Evolutionary conservation across 2,113 vertebrate species (phyloP).

Genomic region (Paralichthys olivaceus): DNA sequence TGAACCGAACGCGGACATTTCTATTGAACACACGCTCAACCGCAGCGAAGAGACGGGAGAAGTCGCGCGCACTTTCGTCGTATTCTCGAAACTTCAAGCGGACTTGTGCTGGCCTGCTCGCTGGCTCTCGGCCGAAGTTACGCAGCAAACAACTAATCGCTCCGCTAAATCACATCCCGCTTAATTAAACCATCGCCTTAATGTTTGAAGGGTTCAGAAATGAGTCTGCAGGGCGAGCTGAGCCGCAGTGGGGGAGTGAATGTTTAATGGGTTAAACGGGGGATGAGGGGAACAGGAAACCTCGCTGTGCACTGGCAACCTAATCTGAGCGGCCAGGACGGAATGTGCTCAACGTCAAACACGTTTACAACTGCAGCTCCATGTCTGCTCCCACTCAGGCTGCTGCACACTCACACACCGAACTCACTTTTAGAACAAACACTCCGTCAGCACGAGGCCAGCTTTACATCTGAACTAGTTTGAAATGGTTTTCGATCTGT

Average conservation of each 20-base stretch:
- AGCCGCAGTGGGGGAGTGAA: background rate
- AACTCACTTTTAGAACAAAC: too few relatives aligned
- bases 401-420: background rate
- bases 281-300: slow-evolving; percentile 66
- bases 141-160: slow-evolving; percentile 42
- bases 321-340: slow-evolving; percentile 75
- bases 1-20: background rate
- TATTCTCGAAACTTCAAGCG: slow-evolving; percentile 34
- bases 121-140: slow-evolving; percentile 1
- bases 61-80: background rate
- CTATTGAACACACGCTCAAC: fast-evolving
- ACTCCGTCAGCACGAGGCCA: too few relatives aligned
- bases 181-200: slow-evolving; percentile 26
- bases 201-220: slow-evolving; percentile 1
- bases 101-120: slow-evolving; percentile 47
- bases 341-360: slow-evolving; percentile 77
- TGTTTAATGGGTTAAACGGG: slow-evolving; percentile 44
- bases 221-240: background rate
- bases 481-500: too few relatives aligned
- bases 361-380: slow-evolving; percentile 43
- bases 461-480: too few relatives aligned
- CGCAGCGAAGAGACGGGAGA: background rate
- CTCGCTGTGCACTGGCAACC: slow-evolving; percentile 65
- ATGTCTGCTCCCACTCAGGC: background rate
- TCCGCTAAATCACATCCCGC: slow-evolving; percentile 20